A percentile compares a stretch with the other conserved stretches of the same genome.
phyloP scores from a whole-genome alignment of 2,888 invertebrate species.

The Chrysolina haemoptera region DNA sequence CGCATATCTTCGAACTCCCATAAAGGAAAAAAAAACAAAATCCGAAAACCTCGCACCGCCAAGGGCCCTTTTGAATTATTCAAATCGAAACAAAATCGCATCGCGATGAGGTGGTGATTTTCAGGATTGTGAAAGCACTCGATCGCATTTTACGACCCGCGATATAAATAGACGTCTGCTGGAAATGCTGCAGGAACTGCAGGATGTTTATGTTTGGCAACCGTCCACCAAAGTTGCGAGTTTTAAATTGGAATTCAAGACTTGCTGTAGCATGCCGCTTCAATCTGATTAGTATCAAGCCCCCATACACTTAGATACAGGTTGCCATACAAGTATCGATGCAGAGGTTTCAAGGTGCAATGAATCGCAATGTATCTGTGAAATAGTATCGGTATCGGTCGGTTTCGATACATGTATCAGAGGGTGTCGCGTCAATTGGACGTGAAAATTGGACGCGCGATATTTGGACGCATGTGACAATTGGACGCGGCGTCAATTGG shows the following conservation, averaged over 20 bases:
- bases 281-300: neutral
- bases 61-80: slow-evolving; percentile 12
- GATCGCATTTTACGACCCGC: neutral
- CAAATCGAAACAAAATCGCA: slow-evolving; percentile 8
- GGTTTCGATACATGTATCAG: too few species aligned
- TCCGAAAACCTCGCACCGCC: neutral
- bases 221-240: slow-evolving; percentile 9
- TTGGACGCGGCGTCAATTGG: too few species aligned
- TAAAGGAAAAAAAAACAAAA: neutral
- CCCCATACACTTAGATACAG: too few species aligned
- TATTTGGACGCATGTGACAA: too few species aligned
- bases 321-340: too few species aligned
- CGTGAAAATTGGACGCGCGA: too few species aligned
- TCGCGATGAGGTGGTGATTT: slow-evolving; percentile 11
- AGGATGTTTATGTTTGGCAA: slow-evolving; percentile 11
- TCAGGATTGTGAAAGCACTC: neutral
- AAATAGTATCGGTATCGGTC: too few species aligned
- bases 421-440: too few species aligned
- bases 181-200: slow-evolving; percentile 25
- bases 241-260: neutral
- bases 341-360: too few species aligned
- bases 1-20: neutral
- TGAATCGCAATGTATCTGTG: too few species aligned
- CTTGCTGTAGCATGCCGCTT: neutral
- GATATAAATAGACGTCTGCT: slow-evolving; percentile 9